A percentile compares a stretch with the other conserved stretches of the same genome.
These are phyloP conservation scores for Halichoeres trimaculatus DNA, from an alignment of 2,113 vertebrate genomes.

Conservation along the genomic window DNA sequence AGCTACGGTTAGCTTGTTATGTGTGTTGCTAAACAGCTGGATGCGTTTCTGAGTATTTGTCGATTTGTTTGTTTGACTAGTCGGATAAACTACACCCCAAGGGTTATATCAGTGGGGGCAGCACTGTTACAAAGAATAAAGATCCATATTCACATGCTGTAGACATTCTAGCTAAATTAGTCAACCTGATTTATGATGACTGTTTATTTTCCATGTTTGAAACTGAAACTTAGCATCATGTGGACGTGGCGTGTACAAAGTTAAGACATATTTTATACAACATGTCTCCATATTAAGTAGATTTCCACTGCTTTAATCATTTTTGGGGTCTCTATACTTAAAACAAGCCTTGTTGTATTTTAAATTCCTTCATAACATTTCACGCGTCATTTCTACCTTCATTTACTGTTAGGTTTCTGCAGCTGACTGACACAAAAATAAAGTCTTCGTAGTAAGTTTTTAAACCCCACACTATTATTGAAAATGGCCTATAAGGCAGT, in stretches of 20 bases:
- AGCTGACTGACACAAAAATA: too few species aligned
- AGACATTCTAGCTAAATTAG: background rate
- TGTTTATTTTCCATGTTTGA: background rate
- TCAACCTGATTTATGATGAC: background rate
- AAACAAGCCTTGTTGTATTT: too few species aligned
- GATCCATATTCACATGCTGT: too few species aligned
- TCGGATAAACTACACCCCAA: fast-evolving
- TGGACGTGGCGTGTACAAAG: background rate
- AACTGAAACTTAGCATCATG: background rate
- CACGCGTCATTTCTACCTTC: too few species aligned
- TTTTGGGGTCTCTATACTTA: too few species aligned
- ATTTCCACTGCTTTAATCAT: background rate
- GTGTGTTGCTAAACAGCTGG: background rate
- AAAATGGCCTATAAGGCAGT: too few species aligned
- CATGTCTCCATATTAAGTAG: background rate
- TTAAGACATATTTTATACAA: background rate
- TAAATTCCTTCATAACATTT: too few species aligned
- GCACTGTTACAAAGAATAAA: background rate
- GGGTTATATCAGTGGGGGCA: too few species aligned
- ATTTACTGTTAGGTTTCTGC: too few species aligned
- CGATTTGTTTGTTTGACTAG: background rate
- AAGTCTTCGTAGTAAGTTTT: too few species aligned
- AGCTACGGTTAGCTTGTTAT: background rate
- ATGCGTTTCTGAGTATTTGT: background rate
- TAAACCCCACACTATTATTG: too few species aligned